A percentile compares a stretch with the other conserved stretches of the same genome.
These are phyloP conservation scores for Tachycineta bicolor DNA, from an alignment of 2,113 vertebrate genomes.

Conservation along the genomic window DNA sequence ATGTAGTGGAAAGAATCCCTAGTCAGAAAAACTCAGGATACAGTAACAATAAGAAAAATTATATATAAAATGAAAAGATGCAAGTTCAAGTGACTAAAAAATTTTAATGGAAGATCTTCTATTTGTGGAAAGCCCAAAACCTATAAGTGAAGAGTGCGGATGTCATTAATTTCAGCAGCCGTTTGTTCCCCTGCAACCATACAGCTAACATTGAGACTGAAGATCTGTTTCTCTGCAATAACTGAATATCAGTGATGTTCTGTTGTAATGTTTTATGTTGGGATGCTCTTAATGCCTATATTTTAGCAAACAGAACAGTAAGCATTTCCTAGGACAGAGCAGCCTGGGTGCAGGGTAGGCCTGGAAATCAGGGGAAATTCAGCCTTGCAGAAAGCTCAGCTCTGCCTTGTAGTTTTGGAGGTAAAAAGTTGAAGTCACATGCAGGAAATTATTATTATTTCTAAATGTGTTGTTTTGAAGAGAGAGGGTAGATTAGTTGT, in stretches of 20 bases:
- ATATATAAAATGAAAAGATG: background rate
- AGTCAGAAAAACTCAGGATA: background rate
- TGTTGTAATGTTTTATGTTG: background rate
- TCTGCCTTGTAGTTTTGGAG: background rate
- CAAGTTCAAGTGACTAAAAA: background rate
- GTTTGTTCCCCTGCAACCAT: background rate
- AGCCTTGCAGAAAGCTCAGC: background rate
- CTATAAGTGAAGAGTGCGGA: background rate
- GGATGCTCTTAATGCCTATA: background rate
- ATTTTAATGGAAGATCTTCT: background rate
- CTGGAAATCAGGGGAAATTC: background rate
- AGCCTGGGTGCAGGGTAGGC: too few species aligned
- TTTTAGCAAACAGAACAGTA: background rate
- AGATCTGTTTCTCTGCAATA: background rate
- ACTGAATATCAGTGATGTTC: background rate
- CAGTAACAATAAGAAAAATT: background rate
- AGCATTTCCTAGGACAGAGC: background rate
- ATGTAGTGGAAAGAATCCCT: background rate
- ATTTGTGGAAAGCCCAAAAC: background rate
- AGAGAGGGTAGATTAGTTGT: background rate
- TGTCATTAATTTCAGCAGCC: background rate
- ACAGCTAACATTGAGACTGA: background rate
- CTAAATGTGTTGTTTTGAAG: background rate
- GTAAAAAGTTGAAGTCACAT: background rate
- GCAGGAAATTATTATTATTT: background rate